Conservation (phyloP, 2,113 vertebrate genomes). For the Penelope pileata region DNA sequence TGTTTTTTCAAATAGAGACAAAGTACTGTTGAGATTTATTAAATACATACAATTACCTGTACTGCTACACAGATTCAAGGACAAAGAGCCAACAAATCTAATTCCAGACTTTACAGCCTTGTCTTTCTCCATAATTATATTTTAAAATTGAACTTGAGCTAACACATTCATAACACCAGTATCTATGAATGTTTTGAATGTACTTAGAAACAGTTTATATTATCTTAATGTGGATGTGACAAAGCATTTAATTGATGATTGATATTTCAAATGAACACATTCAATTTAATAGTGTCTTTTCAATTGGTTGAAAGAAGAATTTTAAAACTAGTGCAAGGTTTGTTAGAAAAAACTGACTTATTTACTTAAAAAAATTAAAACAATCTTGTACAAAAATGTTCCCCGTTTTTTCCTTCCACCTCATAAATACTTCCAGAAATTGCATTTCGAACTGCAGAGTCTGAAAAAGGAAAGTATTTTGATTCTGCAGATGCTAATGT, state of each 20-base stretch:
- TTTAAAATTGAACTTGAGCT: conserved; percentile 23
- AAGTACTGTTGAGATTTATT: background rate
- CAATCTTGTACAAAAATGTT: background rate
- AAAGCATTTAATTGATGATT: background rate
- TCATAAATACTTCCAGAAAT: background rate
- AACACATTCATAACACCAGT: background rate
- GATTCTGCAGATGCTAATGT: background rate
- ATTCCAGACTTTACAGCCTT: conserved; percentile 10
- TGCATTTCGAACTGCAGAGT: background rate
- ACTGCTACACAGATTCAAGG: conserved; percentile 39
- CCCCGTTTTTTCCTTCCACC: background rate
- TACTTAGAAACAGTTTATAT: background rate
- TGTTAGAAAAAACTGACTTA: background rate
- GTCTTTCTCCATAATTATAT: background rate
- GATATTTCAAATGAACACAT: background rate
- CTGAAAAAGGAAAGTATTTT: background rate
- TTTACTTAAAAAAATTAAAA: background rate
- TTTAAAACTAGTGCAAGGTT: background rate
- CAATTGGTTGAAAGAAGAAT: background rate
- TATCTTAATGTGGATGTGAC: background rate
- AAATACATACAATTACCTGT: conserved; percentile 38
- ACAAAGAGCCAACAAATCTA: conserved; percentile 22
- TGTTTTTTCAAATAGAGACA: background rate
- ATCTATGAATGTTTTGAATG: background rate
- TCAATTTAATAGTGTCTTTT: background rate